A percentile compares a stretch with the other conserved stretches of the same genome.
phyloP scores from a whole-genome alignment of 2,113 vertebrate genomes.

The Lates calcarifer region DNA sequence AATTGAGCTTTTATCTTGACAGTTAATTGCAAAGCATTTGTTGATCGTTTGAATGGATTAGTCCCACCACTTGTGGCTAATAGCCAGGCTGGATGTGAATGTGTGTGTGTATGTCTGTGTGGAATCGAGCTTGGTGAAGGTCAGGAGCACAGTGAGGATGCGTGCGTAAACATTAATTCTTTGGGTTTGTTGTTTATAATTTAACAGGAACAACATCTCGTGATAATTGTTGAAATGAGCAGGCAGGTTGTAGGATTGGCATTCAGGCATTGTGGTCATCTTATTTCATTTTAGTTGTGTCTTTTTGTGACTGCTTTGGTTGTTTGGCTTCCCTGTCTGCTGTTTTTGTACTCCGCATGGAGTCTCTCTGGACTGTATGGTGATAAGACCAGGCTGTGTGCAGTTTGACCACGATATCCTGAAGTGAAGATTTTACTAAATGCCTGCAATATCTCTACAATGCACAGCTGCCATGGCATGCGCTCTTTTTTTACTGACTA shows the following conservation, averaged over 20 bases:
- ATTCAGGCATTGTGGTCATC: no score
- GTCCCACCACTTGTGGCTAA: background rate
- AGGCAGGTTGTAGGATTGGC: background rate
- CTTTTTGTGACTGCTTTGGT: background rate
- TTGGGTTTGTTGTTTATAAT: background rate
- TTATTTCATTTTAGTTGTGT: background rate
- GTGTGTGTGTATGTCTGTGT: background rate
- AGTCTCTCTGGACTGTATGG: background rate
- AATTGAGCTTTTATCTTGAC: conserved; percentile 2
- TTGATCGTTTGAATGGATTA: background rate
- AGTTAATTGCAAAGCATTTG: background rate
- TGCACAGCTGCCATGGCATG: conserved; percentile 25
- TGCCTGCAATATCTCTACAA: conserved; percentile 20
- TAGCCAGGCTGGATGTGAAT: background rate
- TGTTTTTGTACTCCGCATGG: background rate
- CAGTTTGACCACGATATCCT: conserved; percentile 1
- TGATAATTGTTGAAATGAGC: background rate
- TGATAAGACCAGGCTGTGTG: background rate
- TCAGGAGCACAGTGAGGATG: background rate
- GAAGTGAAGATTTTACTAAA: conserved; percentile 6
- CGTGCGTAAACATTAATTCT: background rate
- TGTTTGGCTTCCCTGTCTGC: background rate
- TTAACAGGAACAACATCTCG: background rate
- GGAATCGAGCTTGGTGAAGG: background rate
- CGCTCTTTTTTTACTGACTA: conserved; percentile 37